Evolutionary conservation across 1,140 invertebrate species (phyloP).

Genomic region (Chironomus striatipennis): DNA sequence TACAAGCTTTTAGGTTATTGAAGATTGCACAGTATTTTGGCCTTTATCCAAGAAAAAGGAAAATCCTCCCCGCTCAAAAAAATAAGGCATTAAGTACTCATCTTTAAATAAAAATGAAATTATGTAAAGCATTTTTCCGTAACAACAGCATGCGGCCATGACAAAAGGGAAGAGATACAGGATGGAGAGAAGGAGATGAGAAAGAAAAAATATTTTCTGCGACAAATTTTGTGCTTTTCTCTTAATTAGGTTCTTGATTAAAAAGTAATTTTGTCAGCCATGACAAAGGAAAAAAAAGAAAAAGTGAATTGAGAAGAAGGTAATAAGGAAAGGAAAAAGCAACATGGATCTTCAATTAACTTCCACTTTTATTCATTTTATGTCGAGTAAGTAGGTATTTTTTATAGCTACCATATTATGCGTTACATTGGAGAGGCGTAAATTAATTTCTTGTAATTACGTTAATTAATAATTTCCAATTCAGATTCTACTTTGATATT

Average conservation of each 20-base stretch:
- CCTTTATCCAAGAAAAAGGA: too few species aligned
- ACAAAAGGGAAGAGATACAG: not conserved
- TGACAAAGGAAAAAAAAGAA: not conserved
- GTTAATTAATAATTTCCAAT: slow-evolving; percentile 15
- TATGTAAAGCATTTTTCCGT: not conserved
- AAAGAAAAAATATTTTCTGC: too few species aligned
- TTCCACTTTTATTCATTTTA: not conserved
- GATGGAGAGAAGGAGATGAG: not conserved
- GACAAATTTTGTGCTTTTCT: not conserved
- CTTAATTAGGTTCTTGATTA: slow-evolving; percentile 9
- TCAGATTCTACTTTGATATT: not conserved
- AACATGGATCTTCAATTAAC: not conserved
- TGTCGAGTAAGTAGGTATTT: not conserved
- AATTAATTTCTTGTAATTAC: slow-evolving; percentile 3
- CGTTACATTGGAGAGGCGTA: slow-evolving; percentile 4
- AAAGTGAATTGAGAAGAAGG: not conserved
- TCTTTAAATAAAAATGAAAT: too few species aligned
- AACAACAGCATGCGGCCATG: not conserved
- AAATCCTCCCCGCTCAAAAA: too few species aligned
- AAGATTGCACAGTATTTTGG: too few species aligned
- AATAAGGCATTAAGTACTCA: too few species aligned
- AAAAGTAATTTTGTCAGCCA: not conserved
- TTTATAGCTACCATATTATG: not conserved
- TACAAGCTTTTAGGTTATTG: too few species aligned
- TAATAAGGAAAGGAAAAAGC: not conserved